Percentiles rank a stretch among this genome's conserved stretches.
Evolutionary conservation across 2,888 invertebrate species (phyloP).

Genomic region (Heteromurus nitidus): DNA sequence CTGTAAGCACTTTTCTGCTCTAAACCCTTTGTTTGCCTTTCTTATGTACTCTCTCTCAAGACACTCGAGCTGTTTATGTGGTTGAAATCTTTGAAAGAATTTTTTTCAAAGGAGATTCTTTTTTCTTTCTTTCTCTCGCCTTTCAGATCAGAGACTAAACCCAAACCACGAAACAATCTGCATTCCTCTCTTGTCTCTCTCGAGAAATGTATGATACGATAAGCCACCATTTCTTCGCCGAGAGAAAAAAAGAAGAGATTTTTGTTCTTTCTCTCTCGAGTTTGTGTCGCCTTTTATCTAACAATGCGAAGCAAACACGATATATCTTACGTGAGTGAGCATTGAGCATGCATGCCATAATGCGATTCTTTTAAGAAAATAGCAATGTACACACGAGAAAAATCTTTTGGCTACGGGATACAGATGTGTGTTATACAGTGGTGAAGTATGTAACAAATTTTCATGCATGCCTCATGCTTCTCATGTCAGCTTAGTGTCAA

Average conservation of each 20-base stretch:
- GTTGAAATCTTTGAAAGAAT: too few relatives aligned
- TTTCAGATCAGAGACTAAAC: background rate
- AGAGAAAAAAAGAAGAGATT: conserved; percentile 28
- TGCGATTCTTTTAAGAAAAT: background rate
- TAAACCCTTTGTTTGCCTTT: too few relatives aligned
- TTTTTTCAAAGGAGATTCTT: background rate
- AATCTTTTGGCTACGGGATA: too few relatives aligned
- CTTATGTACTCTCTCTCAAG: too few relatives aligned
- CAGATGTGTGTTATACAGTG: too few relatives aligned
- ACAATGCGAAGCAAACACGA: conserved; percentile 28
- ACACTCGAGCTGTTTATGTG: too few relatives aligned
- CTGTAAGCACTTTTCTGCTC: too few relatives aligned
- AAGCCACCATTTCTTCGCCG: conserved; percentile 60
- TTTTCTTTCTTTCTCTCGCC: background rate
- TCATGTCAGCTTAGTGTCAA: conserved; percentile 66
- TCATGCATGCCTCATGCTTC: conserved; percentile 66
- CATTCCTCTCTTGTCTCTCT: conserved; percentile 59
- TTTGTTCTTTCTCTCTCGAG: background rate
- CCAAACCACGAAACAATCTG: conserved; percentile 11
- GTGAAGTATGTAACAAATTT: conserved; percentile 64
- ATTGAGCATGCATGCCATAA: conserved; percentile 15
- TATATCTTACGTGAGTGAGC: background rate
- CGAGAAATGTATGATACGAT: conserved; percentile 20
- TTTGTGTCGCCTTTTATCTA: conserved; percentile 7
- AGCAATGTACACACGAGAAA: background rate